A percentile compares a stretch with the other conserved stretches of the same genome.
These are phyloP conservation scores for Anser brachyrhynchus DNA, from an alignment of 2,113 vertebrate genomes.

Conservation along the genomic window DNA sequence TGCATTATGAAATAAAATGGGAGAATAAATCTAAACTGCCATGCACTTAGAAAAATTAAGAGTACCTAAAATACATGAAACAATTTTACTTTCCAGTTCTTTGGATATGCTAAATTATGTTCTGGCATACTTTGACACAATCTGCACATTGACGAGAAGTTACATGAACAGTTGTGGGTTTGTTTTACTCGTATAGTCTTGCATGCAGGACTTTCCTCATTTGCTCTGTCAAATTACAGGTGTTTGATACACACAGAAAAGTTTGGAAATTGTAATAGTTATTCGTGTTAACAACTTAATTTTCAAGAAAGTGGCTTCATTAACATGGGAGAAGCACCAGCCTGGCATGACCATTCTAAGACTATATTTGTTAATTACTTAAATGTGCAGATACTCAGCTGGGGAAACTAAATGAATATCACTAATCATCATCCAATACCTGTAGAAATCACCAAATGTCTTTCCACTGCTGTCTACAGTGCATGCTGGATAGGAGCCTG, in stretches of 20 bases:
- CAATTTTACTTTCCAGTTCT: not conserved
- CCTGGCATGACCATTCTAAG: not conserved
- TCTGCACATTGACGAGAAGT: not conserved
- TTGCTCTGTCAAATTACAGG: not conserved
- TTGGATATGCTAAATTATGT: not conserved
- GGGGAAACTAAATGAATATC: not conserved
- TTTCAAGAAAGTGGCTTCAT: not conserved
- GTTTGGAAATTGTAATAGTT: accelerated
- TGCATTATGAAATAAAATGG: not conserved
- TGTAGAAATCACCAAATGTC: not conserved
- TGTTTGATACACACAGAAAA: not conserved
- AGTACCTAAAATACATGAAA: not conserved
- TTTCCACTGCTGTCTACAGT: not conserved
- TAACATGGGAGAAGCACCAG: not conserved
- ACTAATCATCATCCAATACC: not conserved
- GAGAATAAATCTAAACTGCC: not conserved
- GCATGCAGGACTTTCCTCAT: not conserved
- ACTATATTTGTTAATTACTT: not conserved
- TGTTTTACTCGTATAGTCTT: not conserved
- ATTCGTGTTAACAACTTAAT: not conserved
- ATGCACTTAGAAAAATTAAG: not conserved
- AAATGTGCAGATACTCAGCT: not conserved
- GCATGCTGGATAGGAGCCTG: not conserved
- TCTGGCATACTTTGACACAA: not conserved
- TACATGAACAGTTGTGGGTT: not conserved